phyloP scores from a whole-genome alignment of 2,888 invertebrate species.

The Melangyna quadrimaculata region DNA sequence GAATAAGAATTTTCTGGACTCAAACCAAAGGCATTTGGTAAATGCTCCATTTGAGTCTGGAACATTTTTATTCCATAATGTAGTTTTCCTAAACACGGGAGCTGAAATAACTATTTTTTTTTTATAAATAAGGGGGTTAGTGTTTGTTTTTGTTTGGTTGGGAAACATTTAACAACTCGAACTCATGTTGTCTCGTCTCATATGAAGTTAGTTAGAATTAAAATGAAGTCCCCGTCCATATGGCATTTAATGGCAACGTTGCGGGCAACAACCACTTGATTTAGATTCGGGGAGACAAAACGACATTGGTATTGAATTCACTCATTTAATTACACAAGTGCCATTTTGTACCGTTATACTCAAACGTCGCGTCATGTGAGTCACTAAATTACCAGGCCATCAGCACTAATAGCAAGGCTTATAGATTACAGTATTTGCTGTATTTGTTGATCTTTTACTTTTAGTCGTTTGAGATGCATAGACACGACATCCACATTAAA shows the following conservation, averaged over 20 bases:
- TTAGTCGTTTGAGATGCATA: too few species aligned
- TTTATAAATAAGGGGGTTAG: too few species aligned
- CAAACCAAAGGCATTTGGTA: too few species aligned
- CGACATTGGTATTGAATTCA: background rate
- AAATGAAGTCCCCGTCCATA: background rate
- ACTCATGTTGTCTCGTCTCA: background rate
- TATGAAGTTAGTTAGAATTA: background rate
- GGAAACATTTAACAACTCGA: background rate
- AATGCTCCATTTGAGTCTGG: too few species aligned
- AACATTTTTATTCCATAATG: too few species aligned
- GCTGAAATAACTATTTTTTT: too few species aligned
- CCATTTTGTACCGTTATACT: conserved; percentile 65
- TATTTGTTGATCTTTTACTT: background rate
- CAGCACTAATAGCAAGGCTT: conserved; percentile 70
- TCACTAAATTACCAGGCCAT: conserved; percentile 78
- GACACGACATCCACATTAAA: too few species aligned
- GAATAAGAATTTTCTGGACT: too few species aligned
- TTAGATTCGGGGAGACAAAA: conserved; percentile 8
- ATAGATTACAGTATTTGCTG: background rate
- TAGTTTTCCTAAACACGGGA: too few species aligned
- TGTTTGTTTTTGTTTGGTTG: conserved; percentile 4
- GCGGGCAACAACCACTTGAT: conserved; percentile 23
- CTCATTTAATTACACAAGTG: conserved; percentile 21
- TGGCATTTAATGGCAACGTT: background rate
- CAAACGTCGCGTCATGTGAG: conserved; percentile 81